Evolutionary conservation across 2,888 invertebrate species (phyloP).

Genomic region (Lepas anatifera): DNA sequence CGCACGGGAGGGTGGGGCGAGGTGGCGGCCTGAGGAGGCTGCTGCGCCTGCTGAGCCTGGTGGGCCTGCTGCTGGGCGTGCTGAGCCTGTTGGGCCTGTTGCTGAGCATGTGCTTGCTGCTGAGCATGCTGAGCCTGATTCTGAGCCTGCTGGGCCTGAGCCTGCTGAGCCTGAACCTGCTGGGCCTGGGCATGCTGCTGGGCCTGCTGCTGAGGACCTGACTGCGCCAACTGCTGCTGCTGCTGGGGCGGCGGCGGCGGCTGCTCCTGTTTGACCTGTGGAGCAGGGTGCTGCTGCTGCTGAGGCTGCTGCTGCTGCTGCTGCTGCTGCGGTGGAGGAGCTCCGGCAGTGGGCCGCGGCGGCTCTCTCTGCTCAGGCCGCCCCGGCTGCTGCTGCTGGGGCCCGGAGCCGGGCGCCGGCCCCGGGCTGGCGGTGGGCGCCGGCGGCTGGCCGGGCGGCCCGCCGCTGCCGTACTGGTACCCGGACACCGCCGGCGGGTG

Average conservation of each 20-base stretch:
- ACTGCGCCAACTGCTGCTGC: neutral
- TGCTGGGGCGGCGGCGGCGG: neutral
- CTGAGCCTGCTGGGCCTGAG: neutral
- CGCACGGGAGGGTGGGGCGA: neutral
- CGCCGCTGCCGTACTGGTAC: neutral
- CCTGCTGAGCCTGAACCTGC: neutral
- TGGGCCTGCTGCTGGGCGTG: neutral
- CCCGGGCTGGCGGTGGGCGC: neutral
- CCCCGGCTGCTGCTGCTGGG: neutral
- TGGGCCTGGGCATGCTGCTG: neutral
- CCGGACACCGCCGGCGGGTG: neutral
- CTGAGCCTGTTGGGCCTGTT: too few species aligned
- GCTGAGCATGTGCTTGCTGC: neutral
- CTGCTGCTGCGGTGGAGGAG: neutral
- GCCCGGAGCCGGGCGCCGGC: neutral
- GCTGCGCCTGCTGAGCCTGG: neutral
- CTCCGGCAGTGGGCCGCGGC: too few species aligned
- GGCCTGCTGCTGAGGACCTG: neutral
- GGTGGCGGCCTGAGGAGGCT: neutral
- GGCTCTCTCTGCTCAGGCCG: neutral
- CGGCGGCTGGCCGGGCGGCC: too few species aligned
- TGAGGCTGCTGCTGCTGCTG: neutral
- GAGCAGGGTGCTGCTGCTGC: neutral
- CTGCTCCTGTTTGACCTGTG: neutral
- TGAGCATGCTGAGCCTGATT: neutral